phyloP scores from a whole-genome alignment of 2,888 invertebrate species.

The Silvanus unidentatus region DNA sequence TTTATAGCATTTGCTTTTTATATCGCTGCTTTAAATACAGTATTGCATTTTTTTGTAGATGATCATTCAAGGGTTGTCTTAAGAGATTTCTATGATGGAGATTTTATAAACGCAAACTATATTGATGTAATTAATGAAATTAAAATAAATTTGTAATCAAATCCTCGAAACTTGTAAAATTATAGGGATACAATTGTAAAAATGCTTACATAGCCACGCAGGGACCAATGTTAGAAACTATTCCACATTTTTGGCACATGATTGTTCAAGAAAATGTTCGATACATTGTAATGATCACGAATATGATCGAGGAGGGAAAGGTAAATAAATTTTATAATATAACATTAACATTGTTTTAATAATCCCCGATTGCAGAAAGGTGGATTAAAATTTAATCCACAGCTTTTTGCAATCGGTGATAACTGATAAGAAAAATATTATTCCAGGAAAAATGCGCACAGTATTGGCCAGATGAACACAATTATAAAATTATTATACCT shows the following conservation, averaged over 20 bases:
- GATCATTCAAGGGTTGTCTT: constrained; percentile 49
- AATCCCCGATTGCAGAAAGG: too few relatives aligned
- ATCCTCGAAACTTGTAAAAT: not conserved
- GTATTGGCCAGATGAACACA: constrained; percentile 50
- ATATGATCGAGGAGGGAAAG: constrained; percentile 46
- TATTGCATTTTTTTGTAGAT: constrained; percentile 36
- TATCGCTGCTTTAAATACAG: not conserved
- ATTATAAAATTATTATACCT: constrained; percentile 39
- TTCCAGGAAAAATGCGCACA: constrained; percentile 48
- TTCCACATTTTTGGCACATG: constrained; percentile 45
- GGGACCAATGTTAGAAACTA: constrained; percentile 38
- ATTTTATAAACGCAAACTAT: constrained; percentile 52
- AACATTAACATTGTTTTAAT: too few relatives aligned
- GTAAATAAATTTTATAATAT: too few relatives aligned
- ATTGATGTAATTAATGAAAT: too few relatives aligned
- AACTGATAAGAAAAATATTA: constrained; percentile 4
- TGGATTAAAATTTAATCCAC: too few relatives aligned
- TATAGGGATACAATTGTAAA: constrained; percentile 35
- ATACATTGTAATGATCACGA: constrained; percentile 50
- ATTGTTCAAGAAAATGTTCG: constrained; percentile 48
- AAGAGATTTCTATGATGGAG: constrained; percentile 41
- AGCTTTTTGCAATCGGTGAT: too few relatives aligned
- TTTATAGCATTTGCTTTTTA: constrained; percentile 29
- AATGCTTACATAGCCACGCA: constrained; percentile 43
- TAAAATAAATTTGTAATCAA: too few relatives aligned